Conservation (phyloP, 2,888 invertebrate genomes). For the Conomelus anceps region DNA sequence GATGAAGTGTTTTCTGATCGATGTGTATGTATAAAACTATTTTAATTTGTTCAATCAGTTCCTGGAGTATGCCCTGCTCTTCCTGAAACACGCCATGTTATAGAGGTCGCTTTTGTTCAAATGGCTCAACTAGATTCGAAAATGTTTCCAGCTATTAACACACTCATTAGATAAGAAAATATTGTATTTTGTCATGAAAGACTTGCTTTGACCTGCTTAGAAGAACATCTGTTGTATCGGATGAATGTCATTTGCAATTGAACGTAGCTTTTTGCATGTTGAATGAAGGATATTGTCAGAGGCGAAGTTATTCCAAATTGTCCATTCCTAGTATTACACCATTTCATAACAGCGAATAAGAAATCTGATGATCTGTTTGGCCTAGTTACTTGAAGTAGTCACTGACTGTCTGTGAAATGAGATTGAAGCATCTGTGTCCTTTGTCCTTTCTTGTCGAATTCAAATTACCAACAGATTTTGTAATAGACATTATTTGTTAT, state of each 20-base stretch:
- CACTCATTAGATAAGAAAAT: background rate
- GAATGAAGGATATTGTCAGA: background rate
- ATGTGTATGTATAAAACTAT: too few relatives aligned
- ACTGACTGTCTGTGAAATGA: background rate
- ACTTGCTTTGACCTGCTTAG: background rate
- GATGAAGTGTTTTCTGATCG: too few relatives aligned
- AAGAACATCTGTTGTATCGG: background rate
- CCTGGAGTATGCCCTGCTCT: too few relatives aligned
- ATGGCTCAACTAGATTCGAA: background rate
- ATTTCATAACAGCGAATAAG: background rate
- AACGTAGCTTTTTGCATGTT: too few relatives aligned
- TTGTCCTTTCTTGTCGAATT: background rate
- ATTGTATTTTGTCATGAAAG: background rate
- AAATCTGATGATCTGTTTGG: background rate
- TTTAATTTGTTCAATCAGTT: too few relatives aligned
- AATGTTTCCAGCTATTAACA: background rate
- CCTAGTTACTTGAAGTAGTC: background rate
- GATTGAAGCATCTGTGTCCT: background rate
- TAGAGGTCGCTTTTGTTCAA: background rate
- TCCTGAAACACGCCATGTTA: background rate
- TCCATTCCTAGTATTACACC: background rate
- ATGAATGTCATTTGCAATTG: background rate
- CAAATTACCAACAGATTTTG: background rate
- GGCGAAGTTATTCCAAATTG: background rate
- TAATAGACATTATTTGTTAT: background rate